Base-by-base conservation (phyloP, 2,888 invertebrate species). In the Protula sp. region DNA sequence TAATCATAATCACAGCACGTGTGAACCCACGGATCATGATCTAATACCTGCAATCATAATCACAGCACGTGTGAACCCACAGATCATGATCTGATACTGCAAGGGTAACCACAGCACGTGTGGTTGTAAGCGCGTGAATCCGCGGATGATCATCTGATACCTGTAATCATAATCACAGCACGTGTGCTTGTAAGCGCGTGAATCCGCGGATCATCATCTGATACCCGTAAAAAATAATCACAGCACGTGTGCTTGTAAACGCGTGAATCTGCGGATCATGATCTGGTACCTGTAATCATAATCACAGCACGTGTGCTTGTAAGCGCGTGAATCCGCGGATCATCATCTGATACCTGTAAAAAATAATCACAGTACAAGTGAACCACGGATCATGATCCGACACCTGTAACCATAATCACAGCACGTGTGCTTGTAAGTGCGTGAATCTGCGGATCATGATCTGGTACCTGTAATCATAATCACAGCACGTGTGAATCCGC, bases 301-400 rank as follows among this genome's bases (percentile, higher is more conserved):
- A n/a, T n/a, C n/a, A n/a, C n/a, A n/a, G 66, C 60, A 72, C 74
- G 65, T 81, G 81, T 58, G 77, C 72, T 77, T 93, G 92, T 4
- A 89, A 87, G 22, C 89, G 85, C 14, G 92, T 80, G 55, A 95
- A 87, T 47, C 87, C 85, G n/a, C 57, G 53, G 5, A 53, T 14
- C 47, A 68, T 57, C 48, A 55, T 61, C 47, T 54, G 26, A 54
- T 63, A 63, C 26, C 38, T n/a, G n/a, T n/a, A n/a, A n/a, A n/a
- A n/a, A n/a, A n/a, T 38, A 38, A 38, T 38, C n/a, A 14, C n/a
- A 38, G 9, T n/a, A 38, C 45, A 9, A 14, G 9, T n/a, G n/a
- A 38, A 38, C 9, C 9, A 38, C 22, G 22, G 5, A 51, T 51
- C 22, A 51, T 51, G 51, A 22, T 9, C 5, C 9, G 22, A 19